A percentile compares a stretch with the other conserved stretches of the same genome.
These are phyloP conservation scores for Plagodis dolabraria DNA, from an alignment of 2,888 invertebrate species.

Conservation along the genomic window DNA sequence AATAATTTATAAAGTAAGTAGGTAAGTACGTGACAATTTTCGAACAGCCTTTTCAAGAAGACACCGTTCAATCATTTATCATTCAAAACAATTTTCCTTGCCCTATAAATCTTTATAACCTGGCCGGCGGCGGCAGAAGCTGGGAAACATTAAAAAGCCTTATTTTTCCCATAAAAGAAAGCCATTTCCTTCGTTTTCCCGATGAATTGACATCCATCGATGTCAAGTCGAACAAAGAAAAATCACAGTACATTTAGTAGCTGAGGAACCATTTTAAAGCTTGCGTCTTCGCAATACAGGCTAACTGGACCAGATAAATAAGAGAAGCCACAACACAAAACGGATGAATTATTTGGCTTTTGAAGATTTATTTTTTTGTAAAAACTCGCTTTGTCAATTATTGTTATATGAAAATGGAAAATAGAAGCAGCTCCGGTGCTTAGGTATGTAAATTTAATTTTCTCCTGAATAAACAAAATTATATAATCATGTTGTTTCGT, in stretches of 20 bases:
- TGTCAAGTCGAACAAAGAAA: constrained; percentile 60
- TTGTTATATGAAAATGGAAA: constrained; percentile 19
- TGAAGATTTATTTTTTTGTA: constrained; percentile 15
- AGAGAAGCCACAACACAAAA: constrained; percentile 24
- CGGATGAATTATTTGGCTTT: constrained; percentile 23
- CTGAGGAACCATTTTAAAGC: constrained; percentile 50
- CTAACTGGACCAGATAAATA: constrained; percentile 31
- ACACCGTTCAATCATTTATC: constrained; percentile 40
- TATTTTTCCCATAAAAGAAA: constrained; percentile 55
- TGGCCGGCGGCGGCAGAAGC: constrained; percentile 37
- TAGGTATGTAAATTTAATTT: constrained; percentile 12
- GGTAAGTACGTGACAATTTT: too few relatives aligned
- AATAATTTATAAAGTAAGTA: too few relatives aligned
- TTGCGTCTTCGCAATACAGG: constrained; percentile 33
- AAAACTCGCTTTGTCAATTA: constrained; percentile 23
- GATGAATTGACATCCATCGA: constrained; percentile 69
- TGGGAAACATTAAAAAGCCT: constrained; percentile 53
- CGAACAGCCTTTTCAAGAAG: not conserved
- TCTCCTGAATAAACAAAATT: constrained; percentile 5
- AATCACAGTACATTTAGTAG: constrained; percentile 57
- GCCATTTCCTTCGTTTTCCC: constrained; percentile 60
- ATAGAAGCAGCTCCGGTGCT: constrained; percentile 5
- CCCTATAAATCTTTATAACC: constrained; percentile 36
- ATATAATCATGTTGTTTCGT: constrained; percentile 9
- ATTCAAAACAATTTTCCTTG: constrained; percentile 39